Evolutionary conservation across 2,797 vertebrate genomes (phyloP).

Genomic region (Rachycentron canadum): DNA sequence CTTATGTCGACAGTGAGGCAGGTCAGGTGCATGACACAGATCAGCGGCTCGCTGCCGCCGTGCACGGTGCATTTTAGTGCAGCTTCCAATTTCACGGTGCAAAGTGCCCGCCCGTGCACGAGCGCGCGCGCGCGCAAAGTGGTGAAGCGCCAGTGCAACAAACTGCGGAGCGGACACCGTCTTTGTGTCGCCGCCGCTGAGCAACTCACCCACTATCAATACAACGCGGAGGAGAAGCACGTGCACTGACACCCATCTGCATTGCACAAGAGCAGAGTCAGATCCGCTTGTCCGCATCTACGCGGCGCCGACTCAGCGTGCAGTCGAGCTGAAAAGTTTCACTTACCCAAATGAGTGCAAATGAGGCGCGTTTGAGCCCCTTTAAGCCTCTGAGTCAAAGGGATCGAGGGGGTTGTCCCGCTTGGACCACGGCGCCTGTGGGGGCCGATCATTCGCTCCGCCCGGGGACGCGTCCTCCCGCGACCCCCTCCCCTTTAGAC

Average conservation of each 20-base stretch:
- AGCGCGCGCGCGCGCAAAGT: conserved; percentile 5
- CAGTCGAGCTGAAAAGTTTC: conserved; percentile 63
- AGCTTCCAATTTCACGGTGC: conserved; percentile 21
- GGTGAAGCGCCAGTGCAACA: conserved; percentile 10
- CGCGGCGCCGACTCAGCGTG: not conserved
- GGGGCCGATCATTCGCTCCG: conserved; percentile 2
- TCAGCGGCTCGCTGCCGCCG: not conserved
- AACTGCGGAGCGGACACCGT: conserved; percentile 40
- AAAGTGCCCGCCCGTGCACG: conserved; percentile 5
- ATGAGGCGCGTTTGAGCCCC: conserved; percentile 22
- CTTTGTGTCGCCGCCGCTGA: not conserved
- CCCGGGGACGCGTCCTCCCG: not conserved
- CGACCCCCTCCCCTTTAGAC: not conserved
- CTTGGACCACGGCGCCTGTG: conserved; percentile 3
- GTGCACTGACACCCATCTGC: conserved; percentile 40
- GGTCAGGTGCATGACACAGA: conserved; percentile 47
- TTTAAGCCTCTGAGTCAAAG: conserved; percentile 4
- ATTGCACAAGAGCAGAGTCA: not conserved
- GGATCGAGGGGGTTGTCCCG: conserved; percentile 61
- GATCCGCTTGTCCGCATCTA: not conserved
- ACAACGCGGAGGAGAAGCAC: conserved; percentile 19
- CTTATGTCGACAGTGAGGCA: not conserved
- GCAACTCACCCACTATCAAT: conserved; percentile 1
- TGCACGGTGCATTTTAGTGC: conserved; percentile 27
- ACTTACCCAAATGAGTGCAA: conserved; percentile 67